These are phyloP conservation scores for Coremacera marginata DNA, from an alignment of 2,888 invertebrate species.

Conservation along the genomic window DNA sequence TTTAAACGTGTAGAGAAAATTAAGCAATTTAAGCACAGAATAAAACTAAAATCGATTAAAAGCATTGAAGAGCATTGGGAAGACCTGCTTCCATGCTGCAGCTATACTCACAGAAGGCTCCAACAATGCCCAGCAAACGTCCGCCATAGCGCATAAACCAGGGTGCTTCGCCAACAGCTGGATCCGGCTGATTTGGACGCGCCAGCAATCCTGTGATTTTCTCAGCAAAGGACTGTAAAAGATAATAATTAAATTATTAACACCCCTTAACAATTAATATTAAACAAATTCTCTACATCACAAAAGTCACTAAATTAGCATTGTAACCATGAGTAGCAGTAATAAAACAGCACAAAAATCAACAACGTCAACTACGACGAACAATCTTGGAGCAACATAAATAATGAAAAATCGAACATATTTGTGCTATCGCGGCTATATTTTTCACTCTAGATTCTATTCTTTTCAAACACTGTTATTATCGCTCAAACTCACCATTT, in stretches of 20 bases:
- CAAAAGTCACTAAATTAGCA: neutral
- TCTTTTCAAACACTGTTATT: neutral
- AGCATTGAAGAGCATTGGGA: too few species aligned
- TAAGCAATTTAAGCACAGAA: neutral
- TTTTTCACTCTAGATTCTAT: conserved; percentile 2
- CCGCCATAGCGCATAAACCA: conserved; percentile 93
- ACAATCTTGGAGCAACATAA: neutral
- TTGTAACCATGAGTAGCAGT: conserved; percentile 4
- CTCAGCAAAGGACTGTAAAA: conserved; percentile 74
- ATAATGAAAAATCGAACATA: conserved; percentile 38
- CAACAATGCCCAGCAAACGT: conserved; percentile 85
- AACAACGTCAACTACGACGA: neutral
- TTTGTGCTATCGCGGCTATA: conserved; percentile 7
- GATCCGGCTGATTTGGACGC: conserved; percentile 77
- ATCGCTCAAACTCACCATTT: conserved; percentile 22
- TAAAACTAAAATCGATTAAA: neutral
- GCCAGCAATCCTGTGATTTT: conserved; percentile 85
- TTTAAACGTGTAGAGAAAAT: neutral
- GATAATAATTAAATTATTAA: neutral
- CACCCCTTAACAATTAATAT: neutral
- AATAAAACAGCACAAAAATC: neutral
- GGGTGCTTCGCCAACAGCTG: conserved; percentile 85
- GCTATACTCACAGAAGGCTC: conserved; percentile 80
- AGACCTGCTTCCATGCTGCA: neutral
- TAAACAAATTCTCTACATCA: neutral